Evolutionary conservation across 2,113 vertebrate species (phyloP).

Genomic region (Dipodomys stephensi): DNA sequence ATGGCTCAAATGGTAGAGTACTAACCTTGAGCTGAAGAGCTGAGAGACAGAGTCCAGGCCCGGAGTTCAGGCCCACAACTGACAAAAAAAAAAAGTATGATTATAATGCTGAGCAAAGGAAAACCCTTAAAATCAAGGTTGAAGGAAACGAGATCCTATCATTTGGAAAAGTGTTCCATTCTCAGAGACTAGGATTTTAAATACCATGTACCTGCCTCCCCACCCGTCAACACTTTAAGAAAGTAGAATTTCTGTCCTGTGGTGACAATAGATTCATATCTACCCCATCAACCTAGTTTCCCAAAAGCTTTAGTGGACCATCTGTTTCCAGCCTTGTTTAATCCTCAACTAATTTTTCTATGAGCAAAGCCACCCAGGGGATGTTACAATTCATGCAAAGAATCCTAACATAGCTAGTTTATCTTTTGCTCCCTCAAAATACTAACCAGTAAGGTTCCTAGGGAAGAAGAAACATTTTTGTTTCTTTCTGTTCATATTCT

Average conservation of each 20-base stretch:
- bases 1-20: too few relatives aligned
- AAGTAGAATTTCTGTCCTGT: neutral
- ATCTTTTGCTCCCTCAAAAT: neutral
- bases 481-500: slow-evolving; percentile 5
- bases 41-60: too few relatives aligned
- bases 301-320: neutral
- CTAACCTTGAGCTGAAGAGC: too few relatives aligned
- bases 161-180: slow-evolving; percentile 1
- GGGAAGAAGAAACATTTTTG: neutral
- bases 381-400: neutral
- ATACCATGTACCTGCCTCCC: neutral
- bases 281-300: slow-evolving; percentile 10
- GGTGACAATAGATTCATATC: neutral
- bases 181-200: slow-evolving; percentile 1
- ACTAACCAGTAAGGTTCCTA: neutral
- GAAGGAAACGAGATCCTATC: neutral
- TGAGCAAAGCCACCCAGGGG: neutral
- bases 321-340: slow-evolving; percentile 34
- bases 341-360: neutral
- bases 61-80: too few relatives aligned
- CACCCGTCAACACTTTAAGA: neutral
- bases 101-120: neutral
- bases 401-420: neutral
- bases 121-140: slow-evolving; percentile 11
- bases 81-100: neutral